Base-by-base conservation (phyloP, 2,888 invertebrate genomes). In the Seladonia tumulorum region DNA sequence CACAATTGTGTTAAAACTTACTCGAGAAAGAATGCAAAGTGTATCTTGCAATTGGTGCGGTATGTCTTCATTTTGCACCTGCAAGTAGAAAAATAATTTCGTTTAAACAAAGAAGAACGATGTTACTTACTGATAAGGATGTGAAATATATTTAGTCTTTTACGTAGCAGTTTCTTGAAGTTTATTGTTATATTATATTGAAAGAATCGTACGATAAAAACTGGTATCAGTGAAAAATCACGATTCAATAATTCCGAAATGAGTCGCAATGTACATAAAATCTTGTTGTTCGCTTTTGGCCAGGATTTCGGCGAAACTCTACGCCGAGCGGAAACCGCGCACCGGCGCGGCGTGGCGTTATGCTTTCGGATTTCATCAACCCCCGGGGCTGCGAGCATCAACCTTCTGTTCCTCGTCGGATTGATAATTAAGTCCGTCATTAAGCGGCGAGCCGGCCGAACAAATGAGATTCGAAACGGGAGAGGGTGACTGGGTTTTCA, bases 401-500 rank as follows among this genome's bases (percentile, higher is more conserved):
- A 47, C 72, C 72, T 72, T 35, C 22, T 47, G 63, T 42, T 25
- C 42, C 47, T 29, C 22, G 14, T 57, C 39, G 57, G 47, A 47
- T 47, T 68, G 53, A 42, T 68, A 82, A 84, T 84, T 78, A 79
- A 78, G 63, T 45, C 25, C 49, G 74, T 75, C 42, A 45, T 77
- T 77, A 81, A 74, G 25, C 45, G 7, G 10, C 81, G 68, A 22
- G 35, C 29, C 49, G 35, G 18, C 29, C 57, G 53, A 60, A 77
- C 29, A 25, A 79, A 82, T 39, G 53, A 79, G 70, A 84, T 74
- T 75, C 53, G 42, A 74, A 74, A 81, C 42, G 35, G 66, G 73
- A 70, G 68, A 74, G 77, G 81, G 83, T 76, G 79, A 82, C 82
- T 74, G 49, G 49, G 82, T 53, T 82, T 84, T 82, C 85, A 66